Conservation (phyloP, 2,888 invertebrate genomes). For the Protophormia terraenovae region DNA sequence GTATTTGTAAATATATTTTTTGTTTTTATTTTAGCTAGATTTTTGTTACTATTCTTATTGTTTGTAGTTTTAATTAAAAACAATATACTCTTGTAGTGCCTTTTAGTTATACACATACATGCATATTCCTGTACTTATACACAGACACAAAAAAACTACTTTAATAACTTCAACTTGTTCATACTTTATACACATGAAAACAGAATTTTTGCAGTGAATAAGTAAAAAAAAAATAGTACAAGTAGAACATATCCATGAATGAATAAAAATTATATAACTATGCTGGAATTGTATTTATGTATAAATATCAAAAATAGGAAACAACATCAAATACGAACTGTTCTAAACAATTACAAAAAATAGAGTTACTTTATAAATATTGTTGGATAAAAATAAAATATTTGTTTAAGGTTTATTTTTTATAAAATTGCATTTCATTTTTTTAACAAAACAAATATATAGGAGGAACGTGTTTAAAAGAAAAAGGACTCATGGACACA, state of each 20-base stretch:
- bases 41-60: constrained; percentile 35
- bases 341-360: constrained; percentile 51
- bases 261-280: no score
- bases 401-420: not conserved
- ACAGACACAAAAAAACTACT: not conserved
- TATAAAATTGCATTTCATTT: not conserved
- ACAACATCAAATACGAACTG: constrained; percentile 36
- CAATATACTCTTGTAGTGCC: constrained; percentile 33
- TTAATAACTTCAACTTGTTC: constrained; percentile 60
- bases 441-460: not conserved
- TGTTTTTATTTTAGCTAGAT: not conserved
- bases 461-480: not conserved
- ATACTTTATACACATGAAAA: constrained; percentile 31
- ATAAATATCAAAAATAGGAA: no score
- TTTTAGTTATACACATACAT: not conserved
- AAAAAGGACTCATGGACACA: not conserved
- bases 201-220: not conserved
- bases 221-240: not conserved
- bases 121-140: not conserved
- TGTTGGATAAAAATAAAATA: constrained; percentile 25
- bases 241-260: constrained; percentile 21
- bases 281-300: no score
- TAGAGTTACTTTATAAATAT: constrained; percentile 23
- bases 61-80: constrained; percentile 60
- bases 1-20: not conserved